Evolutionary conservation across 1,140 invertebrate species (phyloP).

Genomic region (Panulirus ornatus): DNA sequence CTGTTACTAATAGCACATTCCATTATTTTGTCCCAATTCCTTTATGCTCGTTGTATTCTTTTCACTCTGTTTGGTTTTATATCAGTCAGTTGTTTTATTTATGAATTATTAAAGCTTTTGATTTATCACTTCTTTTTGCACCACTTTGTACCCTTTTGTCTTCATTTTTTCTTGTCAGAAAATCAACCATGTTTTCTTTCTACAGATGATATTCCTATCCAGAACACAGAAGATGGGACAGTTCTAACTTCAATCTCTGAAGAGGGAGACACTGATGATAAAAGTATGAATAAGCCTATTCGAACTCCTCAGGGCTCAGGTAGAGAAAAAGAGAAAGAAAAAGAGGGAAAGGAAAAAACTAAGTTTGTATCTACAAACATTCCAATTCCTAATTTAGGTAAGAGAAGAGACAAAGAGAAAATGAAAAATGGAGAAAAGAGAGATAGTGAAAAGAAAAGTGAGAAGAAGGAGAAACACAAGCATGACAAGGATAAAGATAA

Average conservation of each 20-base stretch:
- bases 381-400: constrained; percentile 50
- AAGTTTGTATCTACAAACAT: constrained; percentile 18
- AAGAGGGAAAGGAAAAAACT: constrained; percentile 48
- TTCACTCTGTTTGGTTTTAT: not conserved
- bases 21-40: not conserved
- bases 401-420: constrained; percentile 41
- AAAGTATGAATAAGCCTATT: constrained; percentile 38
- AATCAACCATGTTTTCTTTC: not conserved
- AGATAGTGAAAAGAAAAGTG: constrained; percentile 34
- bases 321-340: constrained; percentile 57
- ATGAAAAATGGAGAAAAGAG: not conserved
- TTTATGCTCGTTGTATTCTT: not conserved
- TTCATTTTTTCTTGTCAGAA: not conserved
- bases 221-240: constrained; percentile 56
- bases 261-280: constrained; percentile 44
- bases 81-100: not conserved
- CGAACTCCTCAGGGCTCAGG: constrained; percentile 66
- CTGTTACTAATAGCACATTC: too few relatives aligned
- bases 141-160: not conserved
- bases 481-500: constrained; percentile 53
- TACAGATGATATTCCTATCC: constrained; percentile 69
- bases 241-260: constrained; percentile 53
- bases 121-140: not conserved
- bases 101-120: not conserved
- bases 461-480: constrained; percentile 54